These are phyloP conservation scores for Lithophane semibrunnea DNA, from an alignment of 2,888 invertebrate genomes.

Conservation along the genomic window DNA sequence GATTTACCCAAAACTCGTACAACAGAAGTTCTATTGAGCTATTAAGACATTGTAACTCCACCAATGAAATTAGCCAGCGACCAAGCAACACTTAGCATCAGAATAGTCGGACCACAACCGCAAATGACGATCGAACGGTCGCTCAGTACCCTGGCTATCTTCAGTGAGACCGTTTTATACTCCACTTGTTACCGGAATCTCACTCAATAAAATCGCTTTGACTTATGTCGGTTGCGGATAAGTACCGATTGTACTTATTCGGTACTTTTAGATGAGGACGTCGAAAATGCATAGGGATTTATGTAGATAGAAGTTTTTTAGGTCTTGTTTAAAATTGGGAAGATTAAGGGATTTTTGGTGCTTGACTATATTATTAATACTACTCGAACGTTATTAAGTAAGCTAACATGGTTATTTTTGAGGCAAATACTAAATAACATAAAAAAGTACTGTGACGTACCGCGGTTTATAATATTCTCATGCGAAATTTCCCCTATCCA, in stretches of 20 bases:
- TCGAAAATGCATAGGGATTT: slow-evolving; percentile 2
- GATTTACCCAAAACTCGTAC: not conserved
- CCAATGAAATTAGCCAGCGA: slow-evolving; percentile 33
- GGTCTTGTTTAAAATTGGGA: not conserved
- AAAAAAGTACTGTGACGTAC: not conserved
- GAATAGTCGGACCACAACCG: slow-evolving; percentile 32
- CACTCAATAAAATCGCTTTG: slow-evolving; percentile 51
- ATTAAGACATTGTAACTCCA: slow-evolving; percentile 29
- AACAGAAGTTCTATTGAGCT: slow-evolving; percentile 5
- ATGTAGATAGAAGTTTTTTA: no score
- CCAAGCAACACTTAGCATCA: slow-evolving; percentile 27
- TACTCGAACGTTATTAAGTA: no score
- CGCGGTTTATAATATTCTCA: not conserved
- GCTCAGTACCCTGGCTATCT: slow-evolving; percentile 22
- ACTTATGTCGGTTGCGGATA: slow-evolving; percentile 43
- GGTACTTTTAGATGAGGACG: slow-evolving; percentile 3
- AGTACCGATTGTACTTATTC: slow-evolving; percentile 39
- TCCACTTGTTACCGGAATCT: slow-evolving; percentile 42
- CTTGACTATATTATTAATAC: not conserved
- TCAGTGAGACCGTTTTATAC: slow-evolving; percentile 40
- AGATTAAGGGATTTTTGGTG: not conserved
- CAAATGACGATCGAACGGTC: slow-evolving; percentile 46
- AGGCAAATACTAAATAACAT: not conserved
- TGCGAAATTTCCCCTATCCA: not conserved
- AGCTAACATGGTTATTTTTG: not conserved